Evolutionary conservation across 2,113 vertebrate genomes (phyloP).

Genomic region (Cariama cristata): DNA sequence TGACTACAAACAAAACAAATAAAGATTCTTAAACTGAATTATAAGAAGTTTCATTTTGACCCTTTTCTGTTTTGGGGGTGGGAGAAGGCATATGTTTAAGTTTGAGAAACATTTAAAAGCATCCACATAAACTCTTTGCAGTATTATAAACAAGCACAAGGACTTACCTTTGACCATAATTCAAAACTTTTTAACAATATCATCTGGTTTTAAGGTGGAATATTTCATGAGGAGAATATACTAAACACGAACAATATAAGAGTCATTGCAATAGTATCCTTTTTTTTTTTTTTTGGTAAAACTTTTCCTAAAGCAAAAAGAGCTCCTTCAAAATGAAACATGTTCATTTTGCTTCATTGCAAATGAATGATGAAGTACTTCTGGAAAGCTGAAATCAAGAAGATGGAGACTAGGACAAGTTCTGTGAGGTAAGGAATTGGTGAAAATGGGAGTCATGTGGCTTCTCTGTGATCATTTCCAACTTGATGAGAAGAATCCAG

Average conservation of each 20-base stretch:
- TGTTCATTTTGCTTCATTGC: background rate
- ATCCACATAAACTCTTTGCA: background rate
- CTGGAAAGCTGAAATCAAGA: background rate
- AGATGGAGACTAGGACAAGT: background rate
- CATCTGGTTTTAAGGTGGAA: background rate
- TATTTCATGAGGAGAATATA: background rate
- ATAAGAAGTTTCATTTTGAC: background rate
- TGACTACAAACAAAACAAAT: background rate
- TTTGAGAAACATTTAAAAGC: background rate
- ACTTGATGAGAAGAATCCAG: background rate
- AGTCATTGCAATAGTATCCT: background rate
- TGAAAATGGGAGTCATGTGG: background rate
- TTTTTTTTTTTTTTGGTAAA: background rate
- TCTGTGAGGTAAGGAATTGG: background rate
- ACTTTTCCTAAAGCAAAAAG: background rate
- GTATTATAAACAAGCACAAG: background rate
- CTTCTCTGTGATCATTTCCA: background rate
- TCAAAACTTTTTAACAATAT: background rate
- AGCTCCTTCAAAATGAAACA: background rate
- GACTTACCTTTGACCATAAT: background rate
- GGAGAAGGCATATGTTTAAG: background rate
- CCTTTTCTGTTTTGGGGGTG: background rate
- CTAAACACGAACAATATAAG: background rate
- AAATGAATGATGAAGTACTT: background rate
- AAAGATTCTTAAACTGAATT: background rate